Base-by-base conservation (phyloP, 2,113 vertebrate genomes). In the Oxygymnocypris stewartii region DNA sequence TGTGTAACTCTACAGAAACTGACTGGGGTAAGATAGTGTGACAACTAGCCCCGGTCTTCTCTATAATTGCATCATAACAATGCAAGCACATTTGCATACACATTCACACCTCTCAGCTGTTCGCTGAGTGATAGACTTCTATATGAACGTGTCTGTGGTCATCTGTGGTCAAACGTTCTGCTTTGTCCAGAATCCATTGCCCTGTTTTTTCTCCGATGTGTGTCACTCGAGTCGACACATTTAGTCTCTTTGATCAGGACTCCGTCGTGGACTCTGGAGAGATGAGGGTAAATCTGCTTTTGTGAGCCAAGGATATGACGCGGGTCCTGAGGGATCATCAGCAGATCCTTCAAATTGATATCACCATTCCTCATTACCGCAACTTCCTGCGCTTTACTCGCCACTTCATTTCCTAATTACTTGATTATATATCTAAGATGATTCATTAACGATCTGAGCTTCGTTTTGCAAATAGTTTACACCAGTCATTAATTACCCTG, bases 381-480 rank as follows among this genome's bases (percentile, higher is more conserved):
- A 83, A 84, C 90, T 90, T 94, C 94, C 92, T 92, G 57, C 89
- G 91, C 91, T 94, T 94, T 93, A 93, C 91, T 93, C 90, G 92
- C 89, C 90, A 93, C 92, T 93, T 94, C 91, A 93, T 93, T 93
- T 94, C 91, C 92, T 93, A 95, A 95, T 95, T 93, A 94, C 92
- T 94, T 93, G 92, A 94, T 94, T 94, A 93, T 92, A 92, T 93
- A 92, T 93, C 85, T 89, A 92, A 94, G 93, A 95, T 95, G 93
- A 94, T 94, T 94, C 93, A 94, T 93, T 93, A 94, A 94, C 92
- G 90, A 85, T 86, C 86, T 74, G 65, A 28, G 80, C 90, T 93
- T 92, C 88, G 90, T 78, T 88, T 92, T 90, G 92, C 92, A 93
- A 84, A 94, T 91, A 93, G 91, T 93, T 93, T 94, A 92, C 90